These are phyloP conservation scores for Hylaea fasciaria DNA, from an alignment of 2,888 invertebrate species.

Conservation along the genomic window DNA sequence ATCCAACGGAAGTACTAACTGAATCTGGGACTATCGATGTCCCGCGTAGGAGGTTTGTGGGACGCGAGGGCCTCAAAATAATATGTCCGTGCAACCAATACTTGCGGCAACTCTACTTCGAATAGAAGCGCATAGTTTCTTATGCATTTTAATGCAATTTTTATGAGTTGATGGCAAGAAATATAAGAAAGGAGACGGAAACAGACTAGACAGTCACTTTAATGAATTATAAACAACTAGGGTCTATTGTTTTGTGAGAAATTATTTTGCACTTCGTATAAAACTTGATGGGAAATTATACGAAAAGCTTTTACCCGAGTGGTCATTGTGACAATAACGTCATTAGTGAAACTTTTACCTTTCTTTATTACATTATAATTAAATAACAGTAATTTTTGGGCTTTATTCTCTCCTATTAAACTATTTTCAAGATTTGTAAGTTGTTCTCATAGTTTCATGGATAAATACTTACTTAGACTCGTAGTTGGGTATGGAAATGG, in stretches of 20 bases:
- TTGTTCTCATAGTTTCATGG: not conserved
- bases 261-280: conserved; percentile 34
- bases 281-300: conserved; percentile 17
- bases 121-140: conserved; percentile 30
- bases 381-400: too few relatives aligned
- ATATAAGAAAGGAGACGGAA: conserved; percentile 43
- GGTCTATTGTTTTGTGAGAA: conserved; percentile 33
- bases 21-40: conserved; percentile 1
- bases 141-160: conserved; percentile 41
- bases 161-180: conserved; percentile 38
- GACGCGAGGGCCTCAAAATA: not conserved
- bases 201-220: conserved; percentile 39
- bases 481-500: not conserved
- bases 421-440: too few relatives aligned
- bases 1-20: not conserved
- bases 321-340: too few relatives aligned
- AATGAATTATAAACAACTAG: conserved; percentile 44
- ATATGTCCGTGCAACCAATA: conserved; percentile 11
- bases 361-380: too few relatives aligned
- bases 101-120: conserved; percentile 21
- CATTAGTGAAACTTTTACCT: too few relatives aligned
- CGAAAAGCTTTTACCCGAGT: too few relatives aligned
- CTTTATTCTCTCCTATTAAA: too few relatives aligned
- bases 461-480: not conserved
- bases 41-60: conserved; percentile 1